These are phyloP conservation scores for Lepidurus couesii DNA, from an alignment of 1,140 invertebrate genomes.

Conservation along the genomic window DNA sequence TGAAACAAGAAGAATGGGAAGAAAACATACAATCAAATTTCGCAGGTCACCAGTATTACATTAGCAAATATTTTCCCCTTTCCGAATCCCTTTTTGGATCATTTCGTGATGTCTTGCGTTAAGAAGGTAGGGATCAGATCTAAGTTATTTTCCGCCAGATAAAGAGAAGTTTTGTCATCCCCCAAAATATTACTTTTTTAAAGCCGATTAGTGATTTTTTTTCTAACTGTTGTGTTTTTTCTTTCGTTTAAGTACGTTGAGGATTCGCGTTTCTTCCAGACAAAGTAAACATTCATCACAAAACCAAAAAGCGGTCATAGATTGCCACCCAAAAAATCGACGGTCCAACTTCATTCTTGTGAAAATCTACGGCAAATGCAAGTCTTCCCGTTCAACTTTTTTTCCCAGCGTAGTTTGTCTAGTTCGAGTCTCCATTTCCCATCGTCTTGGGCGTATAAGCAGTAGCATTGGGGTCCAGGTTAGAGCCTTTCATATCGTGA, in stretches of 20 bases:
- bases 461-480: conserved; percentile 82
- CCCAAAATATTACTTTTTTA: conserved; percentile 32
- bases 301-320: background rate
- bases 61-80: background rate
- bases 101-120: background rate
- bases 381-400: background rate
- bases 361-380: background rate
- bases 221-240: conserved; percentile 30
- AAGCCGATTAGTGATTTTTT: conserved; percentile 28
- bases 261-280: conserved; percentile 13
- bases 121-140: background rate
- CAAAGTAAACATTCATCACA: conserved; percentile 21
- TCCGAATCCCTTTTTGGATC: background rate
- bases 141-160: background rate
- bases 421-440: conserved; percentile 36
- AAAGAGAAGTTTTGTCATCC: conserved; percentile 31
- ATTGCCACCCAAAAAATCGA: no score
- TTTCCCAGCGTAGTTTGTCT: conserved; percentile 17
- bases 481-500: conserved; percentile 49
- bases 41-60: conserved; percentile 15
- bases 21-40: conserved; percentile 11
- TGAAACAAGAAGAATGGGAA: background rate
- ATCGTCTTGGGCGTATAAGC: conserved; percentile 75
- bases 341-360: background rate
- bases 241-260: background rate